These are phyloP conservation scores for Neostethus bicornis DNA, from an alignment of 2,797 vertebrate genomes.

Conservation along the genomic window DNA sequence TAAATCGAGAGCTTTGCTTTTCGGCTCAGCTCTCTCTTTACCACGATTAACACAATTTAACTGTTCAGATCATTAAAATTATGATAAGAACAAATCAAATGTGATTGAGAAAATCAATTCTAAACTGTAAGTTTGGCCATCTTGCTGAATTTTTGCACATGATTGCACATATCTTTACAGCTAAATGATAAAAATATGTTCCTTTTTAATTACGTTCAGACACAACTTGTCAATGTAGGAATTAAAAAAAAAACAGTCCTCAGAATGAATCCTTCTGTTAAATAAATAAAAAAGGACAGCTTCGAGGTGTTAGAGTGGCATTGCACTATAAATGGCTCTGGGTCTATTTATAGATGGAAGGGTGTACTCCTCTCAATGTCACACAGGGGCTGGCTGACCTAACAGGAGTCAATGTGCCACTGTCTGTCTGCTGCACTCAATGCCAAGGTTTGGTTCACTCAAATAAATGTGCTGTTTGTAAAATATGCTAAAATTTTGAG, in stretches of 20 bases:
- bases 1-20: too few species aligned
- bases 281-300: conserved; percentile 1
- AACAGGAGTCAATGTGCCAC: conserved; percentile 30
- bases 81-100: background rate
- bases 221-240: background rate
- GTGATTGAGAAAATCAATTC: background rate
- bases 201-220: too few species aligned
- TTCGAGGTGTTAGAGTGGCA: conserved; percentile 35
- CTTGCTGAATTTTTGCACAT: too few species aligned
- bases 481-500: too few species aligned
- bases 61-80: background rate
- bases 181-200: too few species aligned
- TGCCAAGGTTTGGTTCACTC: background rate
- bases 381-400: conserved; percentile 49
- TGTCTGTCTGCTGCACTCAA: conserved; percentile 7
- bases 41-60: too few species aligned
- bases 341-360: conserved; percentile 69
- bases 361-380: conserved; percentile 57
- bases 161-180: too few species aligned
- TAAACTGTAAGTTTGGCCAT: background rate
- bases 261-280: too few species aligned
- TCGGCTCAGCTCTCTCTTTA: too few species aligned
- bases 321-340: conserved; percentile 62
- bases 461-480: too few species aligned
- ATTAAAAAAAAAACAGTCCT: background rate